phyloP scores from a whole-genome alignment of 2,888 invertebrate genomes.

The Operophtera brumata region DNA sequence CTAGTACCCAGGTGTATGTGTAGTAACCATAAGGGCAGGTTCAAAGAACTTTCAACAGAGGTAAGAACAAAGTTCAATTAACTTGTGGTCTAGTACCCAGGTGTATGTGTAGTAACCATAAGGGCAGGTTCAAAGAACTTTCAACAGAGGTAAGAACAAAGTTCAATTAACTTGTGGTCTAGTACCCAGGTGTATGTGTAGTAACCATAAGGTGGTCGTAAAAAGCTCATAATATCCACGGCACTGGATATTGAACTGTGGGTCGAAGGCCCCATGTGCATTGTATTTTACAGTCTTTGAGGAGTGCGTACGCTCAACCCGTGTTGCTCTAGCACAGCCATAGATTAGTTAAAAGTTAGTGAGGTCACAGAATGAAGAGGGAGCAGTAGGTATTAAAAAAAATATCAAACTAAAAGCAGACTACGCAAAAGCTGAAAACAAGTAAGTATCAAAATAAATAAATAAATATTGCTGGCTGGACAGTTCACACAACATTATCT shows the following conservation, averaged over 20 bases:
- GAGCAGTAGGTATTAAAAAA: not conserved
- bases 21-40: not conserved
- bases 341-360: conserved; percentile 5
- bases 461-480: too few species aligned
- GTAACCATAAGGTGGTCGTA: conserved; percentile 13
- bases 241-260: conserved; percentile 11
- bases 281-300: conserved; percentile 13
- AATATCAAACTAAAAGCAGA: too few species aligned
- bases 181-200: too few species aligned
- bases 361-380: not conserved
- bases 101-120: not conserved
- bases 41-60: not conserved
- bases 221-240: conserved; percentile 15
- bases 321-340: not conserved
- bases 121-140: not conserved
- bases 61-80: not conserved
- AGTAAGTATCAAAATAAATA: not conserved
- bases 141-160: not conserved
- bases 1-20: not conserved
- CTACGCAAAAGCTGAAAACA: too few species aligned
- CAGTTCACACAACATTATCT: too few species aligned
- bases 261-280: conserved; percentile 10
- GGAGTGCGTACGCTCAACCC: conserved; percentile 8
- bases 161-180: not conserved
- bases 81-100: too few species aligned